These are phyloP conservation scores for Clusia tigrina DNA, from an alignment of 2,888 invertebrate species.

Conservation along the genomic window DNA sequence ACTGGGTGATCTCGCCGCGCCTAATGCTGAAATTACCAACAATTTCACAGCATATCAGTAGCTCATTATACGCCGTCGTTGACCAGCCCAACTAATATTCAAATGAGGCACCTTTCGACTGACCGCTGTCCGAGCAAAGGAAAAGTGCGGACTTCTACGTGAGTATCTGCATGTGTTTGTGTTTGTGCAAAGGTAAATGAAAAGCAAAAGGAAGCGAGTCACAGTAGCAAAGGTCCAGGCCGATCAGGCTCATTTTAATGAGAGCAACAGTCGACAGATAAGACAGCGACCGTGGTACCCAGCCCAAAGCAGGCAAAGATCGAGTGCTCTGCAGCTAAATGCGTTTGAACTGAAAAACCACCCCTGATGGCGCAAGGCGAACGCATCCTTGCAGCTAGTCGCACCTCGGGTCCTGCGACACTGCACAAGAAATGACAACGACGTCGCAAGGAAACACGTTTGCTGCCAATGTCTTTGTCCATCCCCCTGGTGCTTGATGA, in stretches of 20 bases:
- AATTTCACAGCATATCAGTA: conserved; percentile 42
- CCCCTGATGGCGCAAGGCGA: background rate
- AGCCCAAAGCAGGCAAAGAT: background rate
- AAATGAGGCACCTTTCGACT: conserved; percentile 42
- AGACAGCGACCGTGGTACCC: background rate
- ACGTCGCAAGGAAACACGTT: background rate
- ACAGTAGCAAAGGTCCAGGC: conserved; percentile 29
- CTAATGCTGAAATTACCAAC: conserved; percentile 11
- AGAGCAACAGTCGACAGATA: conserved; percentile 36
- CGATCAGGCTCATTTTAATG: conserved; percentile 36
- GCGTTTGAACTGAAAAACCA: conserved; percentile 10
- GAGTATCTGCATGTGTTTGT: background rate
- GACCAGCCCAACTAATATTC: conserved; percentile 55
- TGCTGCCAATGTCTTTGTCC: background rate
- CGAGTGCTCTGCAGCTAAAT: background rate
- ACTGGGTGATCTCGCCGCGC: background rate
- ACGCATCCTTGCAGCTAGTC: too few relatives aligned
- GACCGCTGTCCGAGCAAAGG: background rate
- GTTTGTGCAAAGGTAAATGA: background rate
- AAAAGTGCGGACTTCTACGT: background rate
- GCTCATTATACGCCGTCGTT: conserved; percentile 30
- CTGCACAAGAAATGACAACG: background rate
- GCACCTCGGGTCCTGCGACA: too few relatives aligned
- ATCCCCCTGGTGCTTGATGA: conserved; percentile 20
- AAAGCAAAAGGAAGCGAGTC: background rate